Evolutionary conservation across 2,888 invertebrate species (phyloP).

Genomic region (Dolichomitus sp.): DNA sequence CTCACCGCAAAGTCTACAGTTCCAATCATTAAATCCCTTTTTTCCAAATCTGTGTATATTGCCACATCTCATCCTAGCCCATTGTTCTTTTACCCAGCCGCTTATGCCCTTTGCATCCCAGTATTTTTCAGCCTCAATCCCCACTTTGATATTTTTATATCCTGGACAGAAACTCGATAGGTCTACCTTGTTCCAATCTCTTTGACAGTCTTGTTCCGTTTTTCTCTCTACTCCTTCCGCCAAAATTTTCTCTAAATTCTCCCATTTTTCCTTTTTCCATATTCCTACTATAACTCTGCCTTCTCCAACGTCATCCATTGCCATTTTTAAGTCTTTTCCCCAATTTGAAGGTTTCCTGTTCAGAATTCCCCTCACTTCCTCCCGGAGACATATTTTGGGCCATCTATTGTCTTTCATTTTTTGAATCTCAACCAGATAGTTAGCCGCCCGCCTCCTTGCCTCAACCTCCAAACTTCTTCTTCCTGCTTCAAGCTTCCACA

Average conservation of each 20-base stretch:
- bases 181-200: slow-evolving; percentile 28
- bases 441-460: not conserved
- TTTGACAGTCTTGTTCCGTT: slow-evolving; percentile 17
- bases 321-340: not conserved
- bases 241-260: not conserved
- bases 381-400: not conserved
- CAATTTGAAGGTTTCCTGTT: not conserved
- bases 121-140: slow-evolving; percentile 18
- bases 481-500: slow-evolving; percentile 25
- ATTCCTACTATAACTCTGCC: not conserved
- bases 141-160: slow-evolving; percentile 14
- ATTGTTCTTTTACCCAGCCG: slow-evolving; percentile 16
- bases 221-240: not conserved
- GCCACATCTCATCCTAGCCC: slow-evolving; percentile 35
- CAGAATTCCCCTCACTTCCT: not conserved
- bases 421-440: not conserved
- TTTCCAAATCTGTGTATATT: slow-evolving; percentile 5
- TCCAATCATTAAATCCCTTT: slow-evolving; percentile 3
- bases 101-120: slow-evolving; percentile 18
- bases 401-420: not conserved
- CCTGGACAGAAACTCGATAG: slow-evolving; percentile 4
- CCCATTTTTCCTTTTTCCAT: not conserved
- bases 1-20: not conserved
- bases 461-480: not conserved
- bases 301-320: not conserved